phyloP scores from a whole-genome alignment of 2,888 invertebrate species.

The Melanchra persicariae region DNA sequence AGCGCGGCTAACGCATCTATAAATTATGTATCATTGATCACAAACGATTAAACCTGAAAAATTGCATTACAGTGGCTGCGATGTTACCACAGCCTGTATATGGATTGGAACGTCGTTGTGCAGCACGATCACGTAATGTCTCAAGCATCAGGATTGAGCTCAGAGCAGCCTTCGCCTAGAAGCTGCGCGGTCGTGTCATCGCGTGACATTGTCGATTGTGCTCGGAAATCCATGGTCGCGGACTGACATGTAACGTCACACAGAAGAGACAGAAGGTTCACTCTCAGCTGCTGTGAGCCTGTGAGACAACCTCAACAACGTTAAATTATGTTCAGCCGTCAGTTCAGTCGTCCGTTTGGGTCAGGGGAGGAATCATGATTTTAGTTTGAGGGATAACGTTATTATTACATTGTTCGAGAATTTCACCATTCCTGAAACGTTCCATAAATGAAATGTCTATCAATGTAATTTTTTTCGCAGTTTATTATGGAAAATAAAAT shows the following conservation, averaged over 20 bases:
- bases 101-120: background rate
- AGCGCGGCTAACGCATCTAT: too few relatives aligned
- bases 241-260: background rate
- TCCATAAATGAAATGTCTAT: too few relatives aligned
- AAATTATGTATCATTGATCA: background rate
- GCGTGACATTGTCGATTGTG: conserved; percentile 38
- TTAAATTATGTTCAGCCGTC: background rate
- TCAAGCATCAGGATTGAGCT: conserved; percentile 25
- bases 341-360: background rate
- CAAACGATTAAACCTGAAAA: background rate
- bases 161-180: conserved; percentile 46
- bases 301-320: background rate
- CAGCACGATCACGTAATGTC: conserved; percentile 14
- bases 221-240: conserved; percentile 8
- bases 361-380: background rate
- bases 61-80: too few relatives aligned
- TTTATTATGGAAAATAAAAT: too few relatives aligned
- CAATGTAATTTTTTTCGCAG: too few relatives aligned
- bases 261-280: conserved; percentile 29
- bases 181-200: background rate
- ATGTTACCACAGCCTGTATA: conserved; percentile 38
- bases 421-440: too few relatives aligned
- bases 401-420: background rate
- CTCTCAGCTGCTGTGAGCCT: background rate
- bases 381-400: background rate